A percentile compares a stretch with the other conserved stretches of the same genome.
Conservation (phyloP, 1,140 invertebrate species). For the Cryptotermes secundus region DNA sequence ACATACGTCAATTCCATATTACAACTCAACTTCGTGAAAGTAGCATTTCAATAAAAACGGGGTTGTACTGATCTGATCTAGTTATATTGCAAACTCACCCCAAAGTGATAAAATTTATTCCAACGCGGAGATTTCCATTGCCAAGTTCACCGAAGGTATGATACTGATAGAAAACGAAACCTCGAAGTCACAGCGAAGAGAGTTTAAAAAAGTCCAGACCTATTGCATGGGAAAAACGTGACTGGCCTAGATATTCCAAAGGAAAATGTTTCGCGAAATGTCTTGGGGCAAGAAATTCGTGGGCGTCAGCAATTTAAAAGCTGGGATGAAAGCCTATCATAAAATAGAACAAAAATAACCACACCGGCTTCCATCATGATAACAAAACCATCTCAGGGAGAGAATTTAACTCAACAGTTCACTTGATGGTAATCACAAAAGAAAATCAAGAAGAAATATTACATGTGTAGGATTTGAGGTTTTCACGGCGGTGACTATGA, state of each 20-base stretch:
- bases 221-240: background rate
- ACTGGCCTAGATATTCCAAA: background rate
- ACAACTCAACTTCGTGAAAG: background rate
- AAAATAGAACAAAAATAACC: background rate
- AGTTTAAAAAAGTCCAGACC: conserved; percentile 4
- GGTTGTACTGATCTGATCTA: background rate
- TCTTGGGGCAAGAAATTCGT: background rate
- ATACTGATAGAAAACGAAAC: background rate
- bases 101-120: background rate
- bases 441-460: too few species aligned
- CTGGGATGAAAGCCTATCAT: background rate
- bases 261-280: background rate
- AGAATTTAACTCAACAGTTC: too few species aligned
- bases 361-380: background rate
- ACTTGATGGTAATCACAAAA: too few species aligned
- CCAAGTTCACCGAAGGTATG: background rate
- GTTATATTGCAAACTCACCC: background rate
- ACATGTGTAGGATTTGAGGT: too few species aligned
- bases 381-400: background rate
- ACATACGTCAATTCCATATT: background rate
- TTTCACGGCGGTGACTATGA: too few species aligned
- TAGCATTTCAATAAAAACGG: background rate
- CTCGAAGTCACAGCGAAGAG: background rate
- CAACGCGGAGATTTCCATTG: background rate
- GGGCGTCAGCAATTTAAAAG: background rate